phyloP scores from a whole-genome alignment of 2,113 vertebrate genomes.

The Canis aureus region DNA sequence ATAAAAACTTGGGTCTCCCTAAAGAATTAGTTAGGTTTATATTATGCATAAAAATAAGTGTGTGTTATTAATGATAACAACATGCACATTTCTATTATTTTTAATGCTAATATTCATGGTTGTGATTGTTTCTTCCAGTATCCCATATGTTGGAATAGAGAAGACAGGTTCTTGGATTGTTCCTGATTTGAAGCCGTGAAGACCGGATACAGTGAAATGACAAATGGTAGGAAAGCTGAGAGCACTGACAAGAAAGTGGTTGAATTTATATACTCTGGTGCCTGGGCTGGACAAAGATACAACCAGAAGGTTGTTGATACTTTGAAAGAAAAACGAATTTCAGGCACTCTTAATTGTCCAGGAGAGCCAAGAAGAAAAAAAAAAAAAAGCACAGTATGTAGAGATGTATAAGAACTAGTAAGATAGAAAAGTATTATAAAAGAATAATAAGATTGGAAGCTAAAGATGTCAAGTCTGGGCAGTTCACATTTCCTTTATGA shows the following conservation, averaged over 20 bases:
- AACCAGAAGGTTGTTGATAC: neutral
- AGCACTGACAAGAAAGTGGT: neutral
- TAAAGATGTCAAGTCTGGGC: neutral
- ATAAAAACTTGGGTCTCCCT: neutral
- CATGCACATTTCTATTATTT: conserved; percentile 33
- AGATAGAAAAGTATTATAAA: neutral
- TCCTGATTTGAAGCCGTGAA: neutral
- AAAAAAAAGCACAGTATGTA: neutral
- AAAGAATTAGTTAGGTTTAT: neutral
- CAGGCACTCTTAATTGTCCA: neutral
- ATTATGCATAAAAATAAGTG: conserved; percentile 33
- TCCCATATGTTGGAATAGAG: conserved; percentile 20
- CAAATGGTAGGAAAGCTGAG: neutral
- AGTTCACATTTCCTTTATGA: neutral
- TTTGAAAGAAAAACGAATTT: neutral
- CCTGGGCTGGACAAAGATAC: neutral
- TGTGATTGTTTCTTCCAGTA: conserved; percentile 11
- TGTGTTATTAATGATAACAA: neutral
- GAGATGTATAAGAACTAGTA: neutral
- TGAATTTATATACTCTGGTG: neutral
- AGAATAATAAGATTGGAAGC: neutral
- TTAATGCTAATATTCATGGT: neutral
- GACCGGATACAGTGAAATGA: neutral
- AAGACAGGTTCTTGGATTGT: neutral
- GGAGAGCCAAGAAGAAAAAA: neutral